These are phyloP conservation scores for Drosophila seguyi DNA, from an alignment of 1,140 invertebrate species.

Conservation along the genomic window DNA sequence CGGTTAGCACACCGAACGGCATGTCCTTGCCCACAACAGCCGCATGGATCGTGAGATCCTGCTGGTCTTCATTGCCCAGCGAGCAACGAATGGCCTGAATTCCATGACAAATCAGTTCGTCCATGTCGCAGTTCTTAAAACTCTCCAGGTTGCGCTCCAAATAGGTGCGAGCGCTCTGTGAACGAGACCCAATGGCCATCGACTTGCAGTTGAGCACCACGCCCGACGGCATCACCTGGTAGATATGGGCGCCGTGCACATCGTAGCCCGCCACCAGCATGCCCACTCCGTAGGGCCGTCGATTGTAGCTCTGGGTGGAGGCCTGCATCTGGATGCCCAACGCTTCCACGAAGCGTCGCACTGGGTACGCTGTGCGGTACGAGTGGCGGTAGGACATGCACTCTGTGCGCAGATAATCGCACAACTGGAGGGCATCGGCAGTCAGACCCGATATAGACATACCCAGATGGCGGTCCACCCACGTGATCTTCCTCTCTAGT, in stretches of 20 bases:
- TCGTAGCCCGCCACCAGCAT: conserved; percentile 98
- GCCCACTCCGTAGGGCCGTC: conserved; percentile 98
- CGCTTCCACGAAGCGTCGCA: conserved; percentile 92
- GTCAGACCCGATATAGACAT: conserved; percentile 98
- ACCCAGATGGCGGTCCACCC: conserved; percentile 97
- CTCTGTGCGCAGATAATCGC: conserved; percentile 96
- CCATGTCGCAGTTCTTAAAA: conserved; percentile 89
- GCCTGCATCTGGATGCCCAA: conserved; percentile 98
- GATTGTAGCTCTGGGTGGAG: conserved; percentile 98
- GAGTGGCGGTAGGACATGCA: conserved; percentile 97
- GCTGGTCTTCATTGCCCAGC: conserved; percentile 5
- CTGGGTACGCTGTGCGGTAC: conserved; percentile 92
- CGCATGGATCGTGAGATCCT: conserved; percentile 21
- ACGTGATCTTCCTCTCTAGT: conserved; percentile 98
- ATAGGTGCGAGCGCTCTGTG: conserved; percentile 98
- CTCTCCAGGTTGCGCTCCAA: conserved; percentile 95
- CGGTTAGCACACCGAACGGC: conserved; percentile 7
- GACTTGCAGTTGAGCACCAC: conserved; percentile 99
- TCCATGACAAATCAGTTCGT: conserved; percentile 97
- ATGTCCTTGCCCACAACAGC: conserved; percentile 35
- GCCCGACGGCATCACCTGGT: conserved; percentile 98
- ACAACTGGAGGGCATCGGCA: conserved; percentile 97
- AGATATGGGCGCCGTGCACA: conserved; percentile 97
- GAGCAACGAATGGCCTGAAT: conserved; percentile 91
- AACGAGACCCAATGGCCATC: conserved; percentile 99